A percentile compares a stretch with the other conserved stretches of the same genome.
phyloP scores from a whole-genome alignment of 2,888 invertebrate species.

The Pachliopta kotzebuea region DNA sequence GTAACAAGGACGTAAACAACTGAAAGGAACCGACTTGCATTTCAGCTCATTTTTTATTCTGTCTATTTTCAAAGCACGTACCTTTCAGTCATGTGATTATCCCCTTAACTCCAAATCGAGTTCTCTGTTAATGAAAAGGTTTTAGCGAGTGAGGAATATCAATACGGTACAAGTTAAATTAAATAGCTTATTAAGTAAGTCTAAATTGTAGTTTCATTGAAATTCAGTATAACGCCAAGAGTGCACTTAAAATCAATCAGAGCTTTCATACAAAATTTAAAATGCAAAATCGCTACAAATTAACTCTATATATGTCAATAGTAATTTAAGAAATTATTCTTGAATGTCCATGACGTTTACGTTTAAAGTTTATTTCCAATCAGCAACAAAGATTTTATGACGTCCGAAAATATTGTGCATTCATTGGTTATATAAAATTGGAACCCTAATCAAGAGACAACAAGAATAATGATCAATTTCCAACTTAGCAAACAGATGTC shows the following conservation, averaged over 20 bases:
- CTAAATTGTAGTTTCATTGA: no score
- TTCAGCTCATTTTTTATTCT: conserved; percentile 1
- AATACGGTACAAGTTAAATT: conserved; percentile 1
- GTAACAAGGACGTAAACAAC: not conserved
- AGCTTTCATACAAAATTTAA: no score
- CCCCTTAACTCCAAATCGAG: conserved; percentile 27
- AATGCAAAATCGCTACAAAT: no score
- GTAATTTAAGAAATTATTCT: no score
- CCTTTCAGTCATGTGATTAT: conserved; percentile 25
- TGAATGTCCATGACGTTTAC: no score
- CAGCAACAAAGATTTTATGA: not conserved
- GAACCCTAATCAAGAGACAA: not conserved
- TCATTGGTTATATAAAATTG: no score
- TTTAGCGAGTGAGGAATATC: conserved; percentile 15
- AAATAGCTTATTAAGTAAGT: no score
- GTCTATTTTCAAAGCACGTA: conserved; percentile 19
- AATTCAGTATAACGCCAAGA: no score
- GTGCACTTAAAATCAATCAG: no score
- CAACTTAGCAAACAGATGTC: not conserved
- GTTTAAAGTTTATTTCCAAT: no score
- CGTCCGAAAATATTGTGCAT: not conserved
- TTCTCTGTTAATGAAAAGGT: conserved; percentile 28
- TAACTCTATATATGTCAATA: no score
- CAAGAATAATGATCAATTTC: conserved; percentile 4
- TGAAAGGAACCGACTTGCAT: not conserved